Conservation (phyloP, 2,888 invertebrate genomes). For the Stenodera caucasica region DNA sequence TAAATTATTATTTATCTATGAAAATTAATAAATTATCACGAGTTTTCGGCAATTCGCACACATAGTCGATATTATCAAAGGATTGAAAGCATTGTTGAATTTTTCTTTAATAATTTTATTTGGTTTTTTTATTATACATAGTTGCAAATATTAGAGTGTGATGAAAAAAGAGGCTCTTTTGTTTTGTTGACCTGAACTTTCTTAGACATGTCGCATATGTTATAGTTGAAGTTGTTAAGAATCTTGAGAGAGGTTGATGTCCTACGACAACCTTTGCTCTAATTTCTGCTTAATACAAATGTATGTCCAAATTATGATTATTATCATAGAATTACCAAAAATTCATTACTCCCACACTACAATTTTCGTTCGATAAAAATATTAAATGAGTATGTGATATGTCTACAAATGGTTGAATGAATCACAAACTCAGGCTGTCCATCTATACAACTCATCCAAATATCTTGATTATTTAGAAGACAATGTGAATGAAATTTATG, state of each 20-base stretch:
- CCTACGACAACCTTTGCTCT: slow-evolving; percentile 25
- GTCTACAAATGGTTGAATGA: slow-evolving; percentile 16
- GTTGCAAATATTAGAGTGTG: slow-evolving; percentile 15
- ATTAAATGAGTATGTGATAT: too few relatives aligned
- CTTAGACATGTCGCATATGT: slow-evolving; percentile 20
- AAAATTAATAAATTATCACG: too few relatives aligned
- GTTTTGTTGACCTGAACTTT: slow-evolving; percentile 8
- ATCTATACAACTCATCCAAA: too few relatives aligned
- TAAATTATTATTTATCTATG: background rate
- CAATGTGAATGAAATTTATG: too few relatives aligned
- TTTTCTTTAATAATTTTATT: background rate
- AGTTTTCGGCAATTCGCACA: too few relatives aligned
- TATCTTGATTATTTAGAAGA: too few relatives aligned
- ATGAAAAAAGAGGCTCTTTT: slow-evolving; percentile 20
- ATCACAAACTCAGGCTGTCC: slow-evolving; percentile 11
- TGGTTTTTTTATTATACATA: background rate
- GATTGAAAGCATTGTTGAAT: background rate
- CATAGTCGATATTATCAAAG: too few relatives aligned
- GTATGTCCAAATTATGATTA: background rate
- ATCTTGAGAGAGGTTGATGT: slow-evolving; percentile 19
- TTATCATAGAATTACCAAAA: background rate
- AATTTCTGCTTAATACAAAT: slow-evolving; percentile 19
- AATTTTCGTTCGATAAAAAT: background rate
- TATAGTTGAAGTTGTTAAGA: slow-evolving; percentile 14
- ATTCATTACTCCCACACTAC: background rate